Base-by-base conservation (phyloP, 2,888 invertebrate species). In the Altica lythri region DNA sequence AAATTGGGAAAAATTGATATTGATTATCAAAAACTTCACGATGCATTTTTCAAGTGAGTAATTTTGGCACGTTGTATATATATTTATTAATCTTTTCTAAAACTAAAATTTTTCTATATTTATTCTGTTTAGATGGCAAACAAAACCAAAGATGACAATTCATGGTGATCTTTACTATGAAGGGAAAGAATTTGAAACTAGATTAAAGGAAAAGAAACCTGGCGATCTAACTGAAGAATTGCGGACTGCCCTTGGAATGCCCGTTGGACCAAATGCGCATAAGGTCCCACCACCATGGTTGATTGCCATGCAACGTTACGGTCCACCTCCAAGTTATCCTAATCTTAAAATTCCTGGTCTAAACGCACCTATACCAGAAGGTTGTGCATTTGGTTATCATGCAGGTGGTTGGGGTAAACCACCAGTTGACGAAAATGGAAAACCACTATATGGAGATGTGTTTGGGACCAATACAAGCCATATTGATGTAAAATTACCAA, bases 321-420 rank as follows among this genome's bases (percentile, higher is more conserved):
- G 99, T 0, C 99, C 99, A 1, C 99, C 99, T 2, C 99, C 99
- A 0, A 96, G 96, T 44, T 99, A 99, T 79, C 98, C 99, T 0
- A 97, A 96, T 79, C 80, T 99, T 17, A 98, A 97, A 79, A 95
- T 99, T 70, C 93, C 97, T 0, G 98, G 98, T 0, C 80, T 99
- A 3, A 99, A 98, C 80, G 96, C 97, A 1, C 96, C 98, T 1
- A 99, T 99, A 67, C 99, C 99, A 0, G 98, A 97, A 57, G 88
- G 89, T 1, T 98, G 97, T 72, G 91, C 95, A 0, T 99, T 99
- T 76, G 99, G 99, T 12, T 99, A 99, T 77, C 98, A 99, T 79
- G 97, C 98, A 0, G 99, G 96, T 29, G 98, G 98, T 17, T 99
- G 98, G 98, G 98, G 99, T 55, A 99, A 99, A 75, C 99, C 99